Evolutionary conservation across 2,797 vertebrate species (phyloP).

Genomic region (Eurystomus glaucurus): DNA sequence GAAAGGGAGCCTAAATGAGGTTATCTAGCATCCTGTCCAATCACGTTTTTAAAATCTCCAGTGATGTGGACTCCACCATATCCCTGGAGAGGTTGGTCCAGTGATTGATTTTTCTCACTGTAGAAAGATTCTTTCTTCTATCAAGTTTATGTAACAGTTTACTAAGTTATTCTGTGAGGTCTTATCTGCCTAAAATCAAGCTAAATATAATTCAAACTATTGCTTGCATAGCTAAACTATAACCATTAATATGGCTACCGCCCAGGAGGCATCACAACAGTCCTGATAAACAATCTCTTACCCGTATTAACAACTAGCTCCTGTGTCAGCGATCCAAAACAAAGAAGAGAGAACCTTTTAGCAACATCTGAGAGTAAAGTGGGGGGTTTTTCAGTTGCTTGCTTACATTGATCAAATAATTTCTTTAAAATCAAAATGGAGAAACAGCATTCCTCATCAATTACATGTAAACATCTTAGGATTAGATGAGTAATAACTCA

Average conservation of each 20-base stretch:
- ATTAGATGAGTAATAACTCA: background rate
- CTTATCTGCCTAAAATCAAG: background rate
- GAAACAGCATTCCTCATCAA: background rate
- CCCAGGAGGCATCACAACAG: background rate
- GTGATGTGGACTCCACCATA: fast-evolving
- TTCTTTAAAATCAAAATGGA: background rate
- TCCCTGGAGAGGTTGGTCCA: background rate
- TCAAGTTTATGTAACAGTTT: background rate
- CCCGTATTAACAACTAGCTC: background rate
- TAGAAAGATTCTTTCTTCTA: background rate
- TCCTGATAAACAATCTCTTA: background rate
- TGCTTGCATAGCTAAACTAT: background rate
- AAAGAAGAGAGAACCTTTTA: background rate
- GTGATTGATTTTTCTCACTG: background rate
- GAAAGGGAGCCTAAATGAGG: background rate
- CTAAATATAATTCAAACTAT: background rate
- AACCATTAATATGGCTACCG: background rate
- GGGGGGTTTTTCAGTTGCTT: background rate
- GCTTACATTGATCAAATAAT: background rate
- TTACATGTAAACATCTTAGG: background rate
- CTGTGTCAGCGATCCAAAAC: background rate
- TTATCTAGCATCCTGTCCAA: background rate
- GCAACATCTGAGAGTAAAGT: background rate
- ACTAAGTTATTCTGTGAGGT: background rate
- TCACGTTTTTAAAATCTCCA: background rate